Base-by-base conservation (phyloP, 1,140 invertebrate species). In the Trichoplusia ni region DNA sequence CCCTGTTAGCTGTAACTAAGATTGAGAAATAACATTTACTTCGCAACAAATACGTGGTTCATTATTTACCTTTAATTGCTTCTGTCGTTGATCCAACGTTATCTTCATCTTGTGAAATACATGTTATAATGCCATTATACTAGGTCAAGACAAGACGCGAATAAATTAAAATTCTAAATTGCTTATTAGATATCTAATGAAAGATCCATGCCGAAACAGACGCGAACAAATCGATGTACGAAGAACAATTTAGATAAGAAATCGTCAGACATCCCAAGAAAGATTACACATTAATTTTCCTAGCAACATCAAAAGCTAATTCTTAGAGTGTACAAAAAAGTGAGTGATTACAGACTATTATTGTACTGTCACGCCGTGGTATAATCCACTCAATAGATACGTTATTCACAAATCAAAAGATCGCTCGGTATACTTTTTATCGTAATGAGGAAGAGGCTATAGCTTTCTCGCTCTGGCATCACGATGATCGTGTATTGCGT, bases 301-400 rank as follows among this genome's bases (percentile, higher is more conserved):
- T 42, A 23, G 14, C 14, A 29, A 58, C 37, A 33, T 44, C 14
- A 64, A 59, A 58, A 46, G 16, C 21, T 31, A 59, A 44, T 18
- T 29, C 11, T 35, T n/a, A 7, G 25, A 58, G 14, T 53, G 58
- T 60, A 47, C 25, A 65, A 68, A 67, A 62, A 66, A 53, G 37
- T 68, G 66, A 69, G 56, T 59, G 59, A 68, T 72, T 60, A 68
- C 58, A 14, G 47, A 19, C 44, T 37, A 64, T 72, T 66, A 69
- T 64, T 58, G 37, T 58, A 58, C 37, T 23, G 38, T 42, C 54
- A 42, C 54, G 54, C 38, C 38, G 14, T 14, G 11, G 19, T 42
- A 42, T 58, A 58, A 58, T 58, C 54, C 27, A 23, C 14, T 44
- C 37, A 44, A 44, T 40, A 40, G 14, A 40, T 38, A 18, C 35